Conservation (phyloP, 2,888 invertebrate species). For the Mylabris sibirica region DNA sequence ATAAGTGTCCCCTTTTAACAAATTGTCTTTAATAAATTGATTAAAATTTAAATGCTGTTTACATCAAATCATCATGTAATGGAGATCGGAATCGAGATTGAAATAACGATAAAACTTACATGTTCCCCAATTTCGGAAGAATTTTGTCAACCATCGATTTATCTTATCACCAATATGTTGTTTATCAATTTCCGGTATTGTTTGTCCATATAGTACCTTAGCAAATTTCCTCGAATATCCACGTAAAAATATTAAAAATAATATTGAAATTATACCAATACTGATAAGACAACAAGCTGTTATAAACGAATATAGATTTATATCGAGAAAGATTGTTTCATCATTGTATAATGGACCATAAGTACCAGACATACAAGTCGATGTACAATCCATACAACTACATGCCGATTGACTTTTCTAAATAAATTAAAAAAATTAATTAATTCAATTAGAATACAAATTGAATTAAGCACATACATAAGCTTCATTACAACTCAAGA, state of each 20-base stretch:
- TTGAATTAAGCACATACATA: conserved; percentile 57
- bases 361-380: conserved; percentile 67
- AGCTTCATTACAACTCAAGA: conserved; percentile 68
- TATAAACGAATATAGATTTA: conserved; percentile 72
- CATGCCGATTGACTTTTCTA: conserved; percentile 68
- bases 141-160: conserved; percentile 52
- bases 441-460: background rate
- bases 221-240: background rate
- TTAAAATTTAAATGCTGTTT: too few species aligned
- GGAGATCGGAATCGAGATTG: too few species aligned
- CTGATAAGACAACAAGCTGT: conserved; percentile 67
- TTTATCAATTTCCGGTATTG: background rate
- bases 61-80: too few species aligned
- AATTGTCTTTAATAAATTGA: too few species aligned
- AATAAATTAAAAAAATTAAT: conserved; percentile 36
- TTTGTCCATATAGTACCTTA: background rate
- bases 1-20: too few species aligned
- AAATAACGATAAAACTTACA: conserved; percentile 57
- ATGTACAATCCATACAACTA: conserved; percentile 79
- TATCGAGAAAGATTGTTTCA: conserved; percentile 66
- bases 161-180: conserved; percentile 37
- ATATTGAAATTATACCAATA: conserved; percentile 53
- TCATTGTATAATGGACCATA: conserved; percentile 57
- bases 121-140: conserved; percentile 62
- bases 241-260: conserved; percentile 16